These are phyloP conservation scores for Pollenia angustigena DNA, from an alignment of 2,888 invertebrate genomes.

Conservation along the genomic window DNA sequence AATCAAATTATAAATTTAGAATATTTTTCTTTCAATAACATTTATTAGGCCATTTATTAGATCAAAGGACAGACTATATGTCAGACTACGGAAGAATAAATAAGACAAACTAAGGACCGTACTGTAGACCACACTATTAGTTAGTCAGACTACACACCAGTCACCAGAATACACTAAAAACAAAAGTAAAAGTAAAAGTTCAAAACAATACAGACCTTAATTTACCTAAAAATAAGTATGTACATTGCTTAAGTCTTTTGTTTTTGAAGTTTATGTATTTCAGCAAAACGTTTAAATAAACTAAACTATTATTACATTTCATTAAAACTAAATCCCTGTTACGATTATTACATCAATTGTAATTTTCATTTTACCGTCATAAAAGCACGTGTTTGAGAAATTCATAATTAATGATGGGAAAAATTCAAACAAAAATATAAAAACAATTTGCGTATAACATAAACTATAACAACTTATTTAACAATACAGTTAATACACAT, in stretches of 20 bases:
- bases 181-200: too few species aligned
- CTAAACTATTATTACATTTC: not conserved
- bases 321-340: not conserved
- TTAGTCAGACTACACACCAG: too few species aligned
- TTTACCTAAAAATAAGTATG: not conserved
- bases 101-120: too few species aligned
- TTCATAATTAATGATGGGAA: constrained; percentile 16
- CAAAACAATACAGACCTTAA: too few species aligned
- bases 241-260: constrained; percentile 18
- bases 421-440: not conserved
- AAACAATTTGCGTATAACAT: not conserved
- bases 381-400: constrained; percentile 33
- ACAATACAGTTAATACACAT: not conserved
- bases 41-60: too few species aligned
- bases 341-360: constrained; percentile 2
- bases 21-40: too few species aligned
- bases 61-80: too few species aligned
- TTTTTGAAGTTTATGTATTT: not conserved
- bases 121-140: too few species aligned
- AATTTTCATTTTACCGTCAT: not conserved
- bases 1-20: too few species aligned
- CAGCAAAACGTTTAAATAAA: too few species aligned
- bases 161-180: too few species aligned
- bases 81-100: too few species aligned
- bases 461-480: constrained; percentile 2